Evolutionary conservation across 2,797 vertebrate genomes (phyloP), one percentile per base, ranked within the genome.

Genomic region (Chanos chanos): DNA sequence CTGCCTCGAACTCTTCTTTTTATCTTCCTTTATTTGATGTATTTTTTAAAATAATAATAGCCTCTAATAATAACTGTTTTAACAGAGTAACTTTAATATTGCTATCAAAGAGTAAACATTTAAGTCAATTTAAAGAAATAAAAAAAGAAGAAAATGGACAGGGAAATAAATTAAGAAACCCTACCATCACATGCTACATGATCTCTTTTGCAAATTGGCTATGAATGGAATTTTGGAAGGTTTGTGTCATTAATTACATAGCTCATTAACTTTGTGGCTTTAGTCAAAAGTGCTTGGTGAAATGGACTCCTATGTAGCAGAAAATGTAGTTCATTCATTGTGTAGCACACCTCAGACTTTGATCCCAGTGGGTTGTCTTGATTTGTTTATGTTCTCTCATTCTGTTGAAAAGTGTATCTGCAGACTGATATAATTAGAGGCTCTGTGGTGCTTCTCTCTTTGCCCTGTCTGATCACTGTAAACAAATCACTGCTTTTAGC

Each of bases 401-500:
- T 34, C 36, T 55, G 1, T 24, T 21, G 31, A 43, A 27, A 61
- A 50, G 40, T 58, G 22, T 31, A 41, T 16, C 31, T 34, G 73
- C 66, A 66, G 62, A 39, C 74, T 66, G 48, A 71, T 76, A 57
- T 71, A 72, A 83, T 82, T 76, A 1, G 52, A 36, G 54, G 50
- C 54, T 60, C 51, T n/a, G n/a, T n/a, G n/a, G n/a, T n/a, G n/a
- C n/a, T n/a, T n/a, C n/a, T n/a, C n/a, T 61, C 44, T 61, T 70
- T 16, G 7, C 50, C 68, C 41, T 7, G 61, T 68, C 70, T 71
- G 72, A 80, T 73, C 67, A 74, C 19, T 1, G 74, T 72, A 81
- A 80, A 81, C 77, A 81, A 81, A 77, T 39, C 7, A 66, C 62
- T 61, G 68, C 75, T 75, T 82, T 34, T 22, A 73, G 65, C 52